These are phyloP conservation scores for Capitella teleta DNA, from an alignment of 1,140 invertebrate species.

Conservation along the genomic window DNA sequence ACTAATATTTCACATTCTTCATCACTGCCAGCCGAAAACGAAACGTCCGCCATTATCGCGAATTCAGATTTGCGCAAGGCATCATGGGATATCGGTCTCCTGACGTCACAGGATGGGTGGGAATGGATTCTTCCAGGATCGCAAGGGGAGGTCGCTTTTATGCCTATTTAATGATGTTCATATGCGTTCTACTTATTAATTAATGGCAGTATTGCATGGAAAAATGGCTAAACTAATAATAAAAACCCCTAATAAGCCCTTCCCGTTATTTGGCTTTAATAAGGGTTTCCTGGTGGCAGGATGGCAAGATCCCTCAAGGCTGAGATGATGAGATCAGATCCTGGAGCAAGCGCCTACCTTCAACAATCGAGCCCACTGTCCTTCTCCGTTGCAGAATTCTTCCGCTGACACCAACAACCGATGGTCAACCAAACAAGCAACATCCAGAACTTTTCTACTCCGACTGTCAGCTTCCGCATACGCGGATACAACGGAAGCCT, in stretches of 20 bases:
- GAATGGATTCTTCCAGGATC: no score
- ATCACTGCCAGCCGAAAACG: no score
- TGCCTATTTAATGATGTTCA: no score
- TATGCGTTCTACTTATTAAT: not conserved
- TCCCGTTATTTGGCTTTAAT: not conserved
- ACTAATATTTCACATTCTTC: no score
- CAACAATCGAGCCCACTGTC: constrained; percentile 3
- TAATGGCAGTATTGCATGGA: not conserved
- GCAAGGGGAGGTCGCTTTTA: no score
- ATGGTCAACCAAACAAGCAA: not conserved
- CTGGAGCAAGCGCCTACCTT: not conserved
- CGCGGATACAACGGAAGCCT: not conserved
- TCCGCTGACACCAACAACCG: constrained; percentile 2
- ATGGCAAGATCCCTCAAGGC: not conserved
- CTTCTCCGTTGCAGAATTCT: not conserved
- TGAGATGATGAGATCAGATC: not conserved
- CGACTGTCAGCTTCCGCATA: not conserved
- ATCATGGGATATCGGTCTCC: no score
- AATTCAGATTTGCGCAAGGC: no score
- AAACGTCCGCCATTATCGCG: no score
- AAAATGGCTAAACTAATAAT: not conserved
- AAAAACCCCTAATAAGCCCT: not conserved
- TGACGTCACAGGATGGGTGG: no score
- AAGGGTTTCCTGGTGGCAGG: no score
- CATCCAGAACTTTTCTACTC: not conserved